Percentiles rank a stretch among this genome's conserved stretches.
Conservation (phyloP, 2,113 vertebrate genomes). For the Empidonax traillii region DNA sequence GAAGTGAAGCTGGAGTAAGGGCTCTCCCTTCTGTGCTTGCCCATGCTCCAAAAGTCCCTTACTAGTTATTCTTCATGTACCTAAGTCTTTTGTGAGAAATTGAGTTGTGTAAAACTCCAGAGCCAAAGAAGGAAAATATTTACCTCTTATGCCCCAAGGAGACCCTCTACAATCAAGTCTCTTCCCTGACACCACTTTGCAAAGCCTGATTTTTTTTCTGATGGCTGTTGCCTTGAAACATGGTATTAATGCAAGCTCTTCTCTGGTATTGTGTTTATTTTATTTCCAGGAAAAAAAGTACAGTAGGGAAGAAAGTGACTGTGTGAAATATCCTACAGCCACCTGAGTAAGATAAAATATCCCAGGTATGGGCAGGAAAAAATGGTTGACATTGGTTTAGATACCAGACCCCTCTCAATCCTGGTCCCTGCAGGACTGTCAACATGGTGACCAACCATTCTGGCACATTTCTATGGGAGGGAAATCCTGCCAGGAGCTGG, state of each 20-base stretch:
- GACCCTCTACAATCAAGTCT: background rate
- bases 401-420: background rate
- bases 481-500: slow-evolving; percentile 8
- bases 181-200: background rate
- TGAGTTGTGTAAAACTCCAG: background rate
- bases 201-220: background rate
- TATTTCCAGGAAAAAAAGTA: background rate
- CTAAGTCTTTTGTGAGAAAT: background rate
- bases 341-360: background rate
- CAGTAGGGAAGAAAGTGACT: background rate
- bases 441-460: background rate
- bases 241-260: background rate
- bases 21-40: background rate
- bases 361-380: background rate
- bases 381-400: background rate
- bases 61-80: background rate
- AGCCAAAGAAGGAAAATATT: background rate
- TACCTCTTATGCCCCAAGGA: background rate
- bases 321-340: background rate
- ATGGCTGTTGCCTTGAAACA: background rate
- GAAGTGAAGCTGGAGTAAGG: background rate
- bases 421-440: background rate
- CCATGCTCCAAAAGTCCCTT: accelerated
- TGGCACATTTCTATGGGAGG: background rate
- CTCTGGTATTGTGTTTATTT: background rate